Evolutionary conservation across 1,140 invertebrate species (phyloP), one percentile per base, ranked within the genome.

Genomic region (Drusus annulatus): DNA sequence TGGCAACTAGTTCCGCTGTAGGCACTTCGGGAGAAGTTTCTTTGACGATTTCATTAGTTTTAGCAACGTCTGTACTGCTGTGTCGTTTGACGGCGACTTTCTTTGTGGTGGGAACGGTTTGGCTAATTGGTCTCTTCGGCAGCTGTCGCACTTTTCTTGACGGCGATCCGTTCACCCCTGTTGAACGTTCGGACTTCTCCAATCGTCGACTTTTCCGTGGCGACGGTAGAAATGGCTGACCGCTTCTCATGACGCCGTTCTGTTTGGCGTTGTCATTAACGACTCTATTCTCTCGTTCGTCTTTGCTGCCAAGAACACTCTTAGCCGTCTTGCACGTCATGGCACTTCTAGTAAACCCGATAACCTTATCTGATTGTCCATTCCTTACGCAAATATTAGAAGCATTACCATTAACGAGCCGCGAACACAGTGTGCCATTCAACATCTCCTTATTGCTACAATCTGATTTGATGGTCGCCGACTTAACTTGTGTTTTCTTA

Each of bases 61-160:
- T 73, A 15, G 15, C 36, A 1, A 76, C 54, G 31, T 80, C 28
- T 54, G 69, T 73, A 25, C 69, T 73, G 23, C 69, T 73, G 69
- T 73, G 69, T 25, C 69, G 19, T 69, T 58, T 79, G 75, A 77
- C 85, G 84, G 62, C 86, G 85, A 62, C 68, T 19, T 45, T 78
- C 31, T 4, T 85, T 83, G 56, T 54, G 6, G 73, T 54, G 3
- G 73, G 73, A 3, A 50, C 85, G 10, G 28, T 16, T 85, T 82
- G 19, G 21, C 75, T 76, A 5, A 85, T 84, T 7, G 85, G 85
- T 10, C 87, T 85, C 13, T 87, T 80, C 23, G 88, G 88, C 23
- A 90, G 84, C 82, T 90, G 88, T 31, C 89, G 82, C 0, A 89
- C 88, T 84, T 90, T 90, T 16, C 89, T 84, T 31, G 89, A 90